Percentiles rank a stretch among this genome's conserved stretches.
Conservation (phyloP, 2,888 invertebrate species). For the Metacarcinus magister region DNA sequence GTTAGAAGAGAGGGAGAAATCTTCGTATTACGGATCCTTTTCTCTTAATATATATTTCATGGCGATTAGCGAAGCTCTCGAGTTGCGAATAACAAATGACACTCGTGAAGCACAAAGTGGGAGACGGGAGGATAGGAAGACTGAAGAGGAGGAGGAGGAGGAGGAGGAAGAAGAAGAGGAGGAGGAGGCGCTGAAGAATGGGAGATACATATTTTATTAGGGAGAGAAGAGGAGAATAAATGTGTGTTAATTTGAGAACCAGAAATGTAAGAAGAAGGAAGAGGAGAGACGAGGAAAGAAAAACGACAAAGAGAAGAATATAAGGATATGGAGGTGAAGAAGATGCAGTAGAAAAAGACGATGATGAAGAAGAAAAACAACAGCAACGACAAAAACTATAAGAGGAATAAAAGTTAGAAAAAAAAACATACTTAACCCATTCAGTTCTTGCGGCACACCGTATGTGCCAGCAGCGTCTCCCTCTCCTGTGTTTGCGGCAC, state of each 20-base stretch:
- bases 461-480: too few relatives aligned
- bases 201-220: background rate
- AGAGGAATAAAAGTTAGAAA: too few relatives aligned
- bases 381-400: too few relatives aligned
- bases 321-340: background rate
- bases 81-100: slow-evolving; percentile 38
- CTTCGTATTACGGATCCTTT: background rate
- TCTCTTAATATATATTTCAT: background rate
- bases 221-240: background rate
- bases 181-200: background rate
- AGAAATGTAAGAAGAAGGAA: background rate
- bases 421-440: too few relatives aligned
- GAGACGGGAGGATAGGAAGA: background rate
- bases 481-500: too few relatives aligned
- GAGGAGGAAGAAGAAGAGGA: background rate
- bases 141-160: background rate
- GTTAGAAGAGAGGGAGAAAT: background rate
- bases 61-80: slow-evolving; percentile 20
- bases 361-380: background rate
- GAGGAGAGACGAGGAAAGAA: background rate
- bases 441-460: too few relatives aligned
- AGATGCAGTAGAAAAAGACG: background rate
- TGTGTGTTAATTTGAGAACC: background rate
- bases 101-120: background rate
- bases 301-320: background rate